Percentiles rank a stretch among this genome's conserved stretches.
These are phyloP conservation scores for Lasioglossum marginatum DNA, from an alignment of 2,888 invertebrate species.

Conservation along the genomic window DNA sequence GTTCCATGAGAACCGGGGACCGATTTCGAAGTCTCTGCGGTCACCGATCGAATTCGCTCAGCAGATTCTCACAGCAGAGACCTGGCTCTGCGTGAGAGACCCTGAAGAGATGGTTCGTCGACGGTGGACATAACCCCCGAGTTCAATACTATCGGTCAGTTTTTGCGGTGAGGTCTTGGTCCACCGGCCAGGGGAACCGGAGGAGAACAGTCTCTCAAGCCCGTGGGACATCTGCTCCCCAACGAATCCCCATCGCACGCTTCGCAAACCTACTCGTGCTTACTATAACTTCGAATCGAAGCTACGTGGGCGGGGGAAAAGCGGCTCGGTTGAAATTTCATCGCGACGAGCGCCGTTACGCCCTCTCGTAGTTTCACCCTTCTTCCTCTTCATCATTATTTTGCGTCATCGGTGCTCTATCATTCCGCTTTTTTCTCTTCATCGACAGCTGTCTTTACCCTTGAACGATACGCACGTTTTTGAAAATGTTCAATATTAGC, in stretches of 20 bases:
- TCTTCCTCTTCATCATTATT: conserved; percentile 7
- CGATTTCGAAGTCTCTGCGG: conserved; percentile 43
- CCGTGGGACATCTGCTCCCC: conserved; percentile 49
- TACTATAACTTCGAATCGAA: conserved; percentile 57
- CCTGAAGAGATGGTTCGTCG: conserved; percentile 30
- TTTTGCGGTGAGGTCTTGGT: conserved; percentile 79
- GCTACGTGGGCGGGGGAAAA: conserved; percentile 44
- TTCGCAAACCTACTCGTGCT: conserved; percentile 52
- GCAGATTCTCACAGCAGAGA: conserved; percentile 50
- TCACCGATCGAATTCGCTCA: conserved; percentile 54
- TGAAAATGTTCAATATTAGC: background rate
- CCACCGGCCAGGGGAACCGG: conserved; percentile 69
- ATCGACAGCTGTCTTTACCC: background rate
- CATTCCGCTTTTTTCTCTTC: background rate
- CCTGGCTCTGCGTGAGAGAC: conserved; percentile 55
- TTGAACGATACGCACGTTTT: background rate
- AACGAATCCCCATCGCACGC: conserved; percentile 36
- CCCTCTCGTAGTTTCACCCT: conserved; percentile 25
- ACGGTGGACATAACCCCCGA: conserved; percentile 44
- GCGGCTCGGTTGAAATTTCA: conserved; percentile 70
- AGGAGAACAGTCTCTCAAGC: conserved; percentile 23
- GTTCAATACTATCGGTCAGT: conserved; percentile 63
- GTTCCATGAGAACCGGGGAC: conserved; percentile 8
- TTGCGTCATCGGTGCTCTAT: conserved; percentile 1
- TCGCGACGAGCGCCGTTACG: conserved; percentile 50